These are phyloP conservation scores for Standfussiana lucernea DNA, from an alignment of 2,888 invertebrate genomes.

Conservation along the genomic window DNA sequence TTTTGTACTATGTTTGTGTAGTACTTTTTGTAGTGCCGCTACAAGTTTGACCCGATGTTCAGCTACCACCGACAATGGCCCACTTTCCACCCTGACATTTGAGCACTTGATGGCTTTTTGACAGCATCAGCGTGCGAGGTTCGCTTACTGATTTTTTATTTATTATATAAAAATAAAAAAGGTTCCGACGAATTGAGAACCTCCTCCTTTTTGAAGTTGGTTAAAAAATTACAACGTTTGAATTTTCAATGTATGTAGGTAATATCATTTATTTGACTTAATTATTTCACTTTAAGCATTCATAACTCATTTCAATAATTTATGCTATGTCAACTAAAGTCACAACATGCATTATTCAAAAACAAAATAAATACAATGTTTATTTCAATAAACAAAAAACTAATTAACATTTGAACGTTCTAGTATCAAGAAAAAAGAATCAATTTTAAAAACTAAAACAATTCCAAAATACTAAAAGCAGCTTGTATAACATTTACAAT, in stretches of 20 bases:
- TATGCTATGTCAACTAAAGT: background rate
- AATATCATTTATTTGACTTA: background rate
- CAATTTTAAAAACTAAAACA: background rate
- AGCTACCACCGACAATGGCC: background rate
- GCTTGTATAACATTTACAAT: background rate
- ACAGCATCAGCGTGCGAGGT: background rate
- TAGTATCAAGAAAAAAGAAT: background rate
- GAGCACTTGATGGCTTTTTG: background rate
- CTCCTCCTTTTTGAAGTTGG: no score
- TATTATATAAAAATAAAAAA: no score
- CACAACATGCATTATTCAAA: background rate
- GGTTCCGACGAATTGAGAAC: no score
- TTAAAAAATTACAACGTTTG: no score
- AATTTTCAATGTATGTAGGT: background rate
- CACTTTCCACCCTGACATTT: background rate
- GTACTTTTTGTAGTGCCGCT: background rate
- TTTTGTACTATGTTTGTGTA: background rate
- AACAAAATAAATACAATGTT: background rate
- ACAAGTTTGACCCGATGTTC: background rate
- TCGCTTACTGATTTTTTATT: background rate
- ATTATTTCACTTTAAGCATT: background rate
- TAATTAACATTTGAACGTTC: background rate
- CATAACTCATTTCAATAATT: background rate
- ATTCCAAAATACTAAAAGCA: constrained; percentile 33
- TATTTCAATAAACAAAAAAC: background rate